These are phyloP conservation scores for Troides oblongomaculatus DNA, from an alignment of 2,888 invertebrate genomes.

Conservation along the genomic window DNA sequence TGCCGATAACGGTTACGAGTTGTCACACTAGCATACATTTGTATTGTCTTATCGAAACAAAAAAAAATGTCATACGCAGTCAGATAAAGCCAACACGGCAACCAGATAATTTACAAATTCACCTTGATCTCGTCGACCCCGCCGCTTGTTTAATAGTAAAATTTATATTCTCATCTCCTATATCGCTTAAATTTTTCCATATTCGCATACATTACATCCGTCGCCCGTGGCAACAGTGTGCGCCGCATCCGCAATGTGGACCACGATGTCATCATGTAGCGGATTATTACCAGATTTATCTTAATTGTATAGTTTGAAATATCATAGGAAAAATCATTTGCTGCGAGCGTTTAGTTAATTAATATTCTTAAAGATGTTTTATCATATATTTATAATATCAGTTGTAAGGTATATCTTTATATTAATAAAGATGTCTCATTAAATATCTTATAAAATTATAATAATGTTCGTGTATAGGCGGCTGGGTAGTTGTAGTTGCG, in stretches of 20 bases:
- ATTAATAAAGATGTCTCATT: too few relatives aligned
- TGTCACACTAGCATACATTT: slow-evolving; percentile 77
- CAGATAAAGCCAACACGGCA: slow-evolving; percentile 60
- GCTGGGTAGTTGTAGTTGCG: too few relatives aligned
- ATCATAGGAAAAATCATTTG: too few relatives aligned
- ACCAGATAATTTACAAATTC: slow-evolving; percentile 60
- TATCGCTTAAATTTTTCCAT: slow-evolving; percentile 17
- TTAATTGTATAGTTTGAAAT: too few relatives aligned
- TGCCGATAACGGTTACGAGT: slow-evolving; percentile 71
- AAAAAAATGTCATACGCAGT: slow-evolving; percentile 53
- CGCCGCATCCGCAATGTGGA: neutral
- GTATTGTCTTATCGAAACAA: slow-evolving; percentile 68
- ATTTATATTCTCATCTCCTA: slow-evolving; percentile 27
- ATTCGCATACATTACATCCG: neutral
- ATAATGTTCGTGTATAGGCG: too few relatives aligned
- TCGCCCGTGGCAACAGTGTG: slow-evolving; percentile 9
- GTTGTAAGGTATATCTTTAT: too few relatives aligned
- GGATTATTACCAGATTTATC: neutral
- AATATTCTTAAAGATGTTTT: too few relatives aligned
- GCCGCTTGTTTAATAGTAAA: slow-evolving; percentile 25
- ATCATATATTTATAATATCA: too few relatives aligned
- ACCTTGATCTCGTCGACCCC: slow-evolving; percentile 51
- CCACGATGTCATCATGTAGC: neutral
- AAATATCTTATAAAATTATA: too few relatives aligned
- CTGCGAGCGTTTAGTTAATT: too few relatives aligned